These are phyloP conservation scores for Furcula furcula DNA, from an alignment of 2,888 invertebrate species.

Conservation along the genomic window DNA sequence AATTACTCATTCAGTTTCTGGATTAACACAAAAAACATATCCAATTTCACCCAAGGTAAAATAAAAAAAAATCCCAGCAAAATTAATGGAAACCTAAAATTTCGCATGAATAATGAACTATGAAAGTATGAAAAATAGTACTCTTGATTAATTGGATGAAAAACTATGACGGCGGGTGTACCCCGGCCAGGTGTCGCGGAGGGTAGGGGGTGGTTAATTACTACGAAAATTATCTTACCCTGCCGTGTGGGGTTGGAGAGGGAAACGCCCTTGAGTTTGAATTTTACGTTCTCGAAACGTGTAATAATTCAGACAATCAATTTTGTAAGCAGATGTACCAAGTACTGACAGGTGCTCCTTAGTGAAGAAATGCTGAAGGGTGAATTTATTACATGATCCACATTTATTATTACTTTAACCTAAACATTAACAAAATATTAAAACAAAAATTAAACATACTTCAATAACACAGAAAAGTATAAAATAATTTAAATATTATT, in stretches of 20 bases:
- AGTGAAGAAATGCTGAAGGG: no score
- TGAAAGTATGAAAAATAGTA: neutral
- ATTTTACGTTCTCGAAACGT: neutral
- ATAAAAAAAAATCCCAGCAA: neutral
- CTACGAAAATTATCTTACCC: conserved; percentile 29
- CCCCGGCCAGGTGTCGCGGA: conserved; percentile 23
- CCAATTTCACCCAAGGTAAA: no score
- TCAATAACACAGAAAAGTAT: no score
- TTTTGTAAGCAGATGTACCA: neutral
- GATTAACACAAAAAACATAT: no score
- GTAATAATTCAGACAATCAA: neutral
- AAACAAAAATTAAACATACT: no score
- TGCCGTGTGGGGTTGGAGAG: neutral
- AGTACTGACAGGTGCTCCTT: no score
- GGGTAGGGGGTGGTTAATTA: conserved; percentile 29
- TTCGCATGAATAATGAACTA: neutral
- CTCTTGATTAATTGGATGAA: neutral
- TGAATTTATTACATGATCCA: no score
- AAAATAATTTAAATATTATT: no score
- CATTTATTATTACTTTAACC: no score
- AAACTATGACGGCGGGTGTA: conserved; percentile 1
- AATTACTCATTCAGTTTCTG: no score
- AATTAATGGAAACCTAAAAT: neutral
- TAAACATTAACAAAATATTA: no score
- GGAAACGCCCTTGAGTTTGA: neutral